Evolutionary conservation across 2,113 vertebrate genomes (phyloP).

Genomic region (Sitta europaea): DNA sequence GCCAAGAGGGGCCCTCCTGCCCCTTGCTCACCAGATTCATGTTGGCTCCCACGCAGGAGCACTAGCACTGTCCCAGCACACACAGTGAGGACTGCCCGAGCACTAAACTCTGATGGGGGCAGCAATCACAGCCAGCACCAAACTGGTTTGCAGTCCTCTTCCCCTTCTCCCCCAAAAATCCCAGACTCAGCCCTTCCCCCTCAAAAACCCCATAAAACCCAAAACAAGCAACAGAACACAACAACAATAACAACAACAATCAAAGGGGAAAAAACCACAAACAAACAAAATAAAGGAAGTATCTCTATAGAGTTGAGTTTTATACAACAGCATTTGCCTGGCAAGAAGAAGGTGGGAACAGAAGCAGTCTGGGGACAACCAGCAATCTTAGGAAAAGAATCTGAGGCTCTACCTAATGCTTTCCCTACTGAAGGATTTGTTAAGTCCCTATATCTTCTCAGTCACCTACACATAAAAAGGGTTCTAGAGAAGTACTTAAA

Average conservation of each 20-base stretch:
- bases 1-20: not conserved
- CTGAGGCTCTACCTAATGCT: not conserved
- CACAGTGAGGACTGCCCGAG: not conserved
- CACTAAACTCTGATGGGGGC: not conserved
- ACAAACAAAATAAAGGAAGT: not conserved
- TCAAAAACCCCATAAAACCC: not conserved
- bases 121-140: not conserved
- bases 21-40: not conserved
- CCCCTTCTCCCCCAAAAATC: accelerated
- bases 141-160: not conserved
- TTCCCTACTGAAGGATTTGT: not conserved
- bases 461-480: not conserved
- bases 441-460: not conserved
- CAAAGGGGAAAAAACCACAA: not conserved
- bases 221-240: not conserved
- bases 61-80: not conserved
- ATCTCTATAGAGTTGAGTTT: accelerated
- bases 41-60: accelerated
- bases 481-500: not conserved
- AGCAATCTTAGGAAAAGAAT: not conserved
- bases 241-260: not conserved
- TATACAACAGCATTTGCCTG: not conserved
- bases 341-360: not conserved
- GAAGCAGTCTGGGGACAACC: not conserved
- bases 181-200: not conserved